Base-by-base conservation (phyloP, 2,797 vertebrate genomes). In the Mormyrops attenuatus region DNA sequence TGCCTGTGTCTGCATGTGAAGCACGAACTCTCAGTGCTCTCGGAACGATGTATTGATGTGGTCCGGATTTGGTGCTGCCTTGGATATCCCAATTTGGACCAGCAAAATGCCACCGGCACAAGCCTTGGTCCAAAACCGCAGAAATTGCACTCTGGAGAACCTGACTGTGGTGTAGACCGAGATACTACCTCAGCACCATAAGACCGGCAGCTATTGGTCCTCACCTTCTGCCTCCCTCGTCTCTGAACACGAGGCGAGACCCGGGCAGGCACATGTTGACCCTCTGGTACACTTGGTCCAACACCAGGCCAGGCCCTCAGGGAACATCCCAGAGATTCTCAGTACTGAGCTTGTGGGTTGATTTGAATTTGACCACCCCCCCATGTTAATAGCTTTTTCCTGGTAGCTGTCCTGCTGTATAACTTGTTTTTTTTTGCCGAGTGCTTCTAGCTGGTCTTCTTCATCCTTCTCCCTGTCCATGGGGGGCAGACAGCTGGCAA, bases 221-320 rank as follows among this genome's bases (percentile, higher is more conserved):
- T 5, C 26, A 69, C 63, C 63, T 13, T 26, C 63, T 69, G 66
- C 66, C 30, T 69, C 30, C 30, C 11, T 69, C 4, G 13, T 69
- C 66, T 69, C 11, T 15, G 66, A 69, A 34, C 26, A 69, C 0
- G 66, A 69, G 26, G n/a, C 11, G 26, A 3, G 38, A 80, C 34
- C 17, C 0, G 0, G 38, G n/a, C 17, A 44, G 6, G 34, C 41
- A 80, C 34, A 44, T 41, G 38, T 44, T 30, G 38, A 41, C 90
- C 88, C 88, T 80, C 69, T 90, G 91, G 88, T 90, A 90, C 91
- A 93, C 90, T 89, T 92, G 91, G 92, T 91, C 91, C 92, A 92
- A 91, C 93, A 90, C 89, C 90, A 92, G 92, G 91, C 92, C 92
- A 90, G 87, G 0, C 49, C 92, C 90, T 88, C 34, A 63, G 87